Conservation (phyloP, 2,797 vertebrate genomes). For the Melopsittacus undulatus region DNA sequence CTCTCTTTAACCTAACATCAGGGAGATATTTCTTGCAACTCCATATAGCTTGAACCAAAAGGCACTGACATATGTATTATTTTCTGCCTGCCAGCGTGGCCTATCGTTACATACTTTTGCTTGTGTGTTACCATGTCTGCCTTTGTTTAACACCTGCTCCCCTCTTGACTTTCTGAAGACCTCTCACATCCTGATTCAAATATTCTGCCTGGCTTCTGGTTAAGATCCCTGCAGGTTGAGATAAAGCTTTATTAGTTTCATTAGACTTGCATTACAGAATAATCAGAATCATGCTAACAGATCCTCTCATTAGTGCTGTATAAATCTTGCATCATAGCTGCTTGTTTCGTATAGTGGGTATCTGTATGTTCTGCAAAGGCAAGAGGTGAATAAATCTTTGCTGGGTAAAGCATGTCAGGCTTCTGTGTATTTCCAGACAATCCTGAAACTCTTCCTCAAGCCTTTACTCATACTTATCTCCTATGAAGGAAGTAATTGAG, state of each 20-base stretch:
- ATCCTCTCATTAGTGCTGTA: not conserved
- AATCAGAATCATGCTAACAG: conserved; percentile 42
- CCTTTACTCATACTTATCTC: not conserved
- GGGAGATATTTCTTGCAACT: not conserved
- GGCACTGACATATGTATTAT: not conserved
- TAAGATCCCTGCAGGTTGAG: conserved; percentile 8
- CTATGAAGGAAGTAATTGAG: not conserved
- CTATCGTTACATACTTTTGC: not conserved
- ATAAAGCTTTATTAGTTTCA: conserved; percentile 61
- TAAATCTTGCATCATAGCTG: conserved; percentile 20
- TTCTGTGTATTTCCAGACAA: not conserved
- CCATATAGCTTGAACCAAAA: not conserved
- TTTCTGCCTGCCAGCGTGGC: not conserved
- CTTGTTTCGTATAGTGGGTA: not conserved
- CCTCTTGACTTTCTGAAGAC: not conserved
- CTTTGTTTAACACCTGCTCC: not conserved
- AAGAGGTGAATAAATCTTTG: not conserved
- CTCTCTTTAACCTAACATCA: rapidly evolving
- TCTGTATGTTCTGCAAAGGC: not conserved
- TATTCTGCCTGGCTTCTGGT: not conserved
- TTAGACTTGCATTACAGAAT: conserved; percentile 48
- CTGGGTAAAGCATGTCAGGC: not conserved
- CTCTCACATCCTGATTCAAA: not conserved
- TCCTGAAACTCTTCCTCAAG: not conserved
- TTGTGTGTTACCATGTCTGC: not conserved